A percentile compares a stretch with the other conserved stretches of the same genome.
Conservation (phyloP, 2,113 vertebrate species). For the Sarotherodon lohbergeri region DNA sequence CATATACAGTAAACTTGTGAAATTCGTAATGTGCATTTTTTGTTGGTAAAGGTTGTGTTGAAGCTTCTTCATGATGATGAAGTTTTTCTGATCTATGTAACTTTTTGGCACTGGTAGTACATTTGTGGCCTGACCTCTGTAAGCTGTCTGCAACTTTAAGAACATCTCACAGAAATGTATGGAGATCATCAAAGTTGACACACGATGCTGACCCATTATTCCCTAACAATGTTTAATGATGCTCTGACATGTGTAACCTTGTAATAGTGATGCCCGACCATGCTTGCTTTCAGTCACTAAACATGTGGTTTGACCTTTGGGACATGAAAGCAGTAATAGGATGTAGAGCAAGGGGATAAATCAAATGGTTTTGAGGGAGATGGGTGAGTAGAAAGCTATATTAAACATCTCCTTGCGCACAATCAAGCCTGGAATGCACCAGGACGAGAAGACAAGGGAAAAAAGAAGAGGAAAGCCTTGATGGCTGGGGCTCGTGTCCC, state of each 20-base stretch:
- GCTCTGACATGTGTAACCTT: neutral
- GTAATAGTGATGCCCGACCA: neutral
- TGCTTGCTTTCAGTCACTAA: neutral
- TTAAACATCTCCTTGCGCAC: slow-evolving; percentile 25
- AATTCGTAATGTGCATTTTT: neutral
- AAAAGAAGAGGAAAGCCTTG: slow-evolving; percentile 10
- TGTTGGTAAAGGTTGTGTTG: neutral
- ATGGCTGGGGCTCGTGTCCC: slow-evolving; percentile 43
- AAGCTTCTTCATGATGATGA: neutral
- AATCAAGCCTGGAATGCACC: neutral
- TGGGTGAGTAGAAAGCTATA: neutral
- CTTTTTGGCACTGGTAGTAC: neutral
- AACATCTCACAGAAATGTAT: neutral
- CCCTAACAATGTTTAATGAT: neutral
- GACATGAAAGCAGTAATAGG: neutral
- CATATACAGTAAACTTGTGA: neutral
- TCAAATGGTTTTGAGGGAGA: neutral
- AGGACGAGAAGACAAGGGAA: neutral
- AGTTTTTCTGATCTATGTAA: neutral
- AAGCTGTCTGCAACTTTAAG: neutral
- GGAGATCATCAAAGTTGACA: neutral
- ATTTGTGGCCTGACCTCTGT: neutral
- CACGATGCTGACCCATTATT: neutral
- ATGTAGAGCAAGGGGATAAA: neutral
- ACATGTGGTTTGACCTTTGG: neutral